Percentiles rank a stretch among this genome's conserved stretches.
Evolutionary conservation across 2,113 vertebrate species (phyloP).

Genomic region (Phrynocephalus versicolor): DNA sequence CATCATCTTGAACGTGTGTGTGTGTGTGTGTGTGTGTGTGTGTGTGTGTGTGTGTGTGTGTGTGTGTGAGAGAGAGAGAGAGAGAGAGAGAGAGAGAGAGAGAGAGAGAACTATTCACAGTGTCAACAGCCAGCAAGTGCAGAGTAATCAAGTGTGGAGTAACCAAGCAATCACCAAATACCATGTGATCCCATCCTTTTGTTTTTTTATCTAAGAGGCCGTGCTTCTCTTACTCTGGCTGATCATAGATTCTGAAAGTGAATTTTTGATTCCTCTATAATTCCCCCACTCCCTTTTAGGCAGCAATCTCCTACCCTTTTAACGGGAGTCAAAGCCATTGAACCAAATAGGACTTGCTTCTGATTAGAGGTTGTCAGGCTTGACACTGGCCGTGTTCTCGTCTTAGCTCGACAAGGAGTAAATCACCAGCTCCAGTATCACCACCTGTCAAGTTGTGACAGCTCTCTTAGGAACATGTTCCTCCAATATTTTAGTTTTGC

Average conservation of each 20-base stretch:
- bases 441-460: slow-evolving; percentile 64
- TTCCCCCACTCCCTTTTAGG: no score
- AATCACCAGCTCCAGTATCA: slow-evolving; percentile 11
- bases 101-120: no score
- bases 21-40: no score
- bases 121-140: not conserved
- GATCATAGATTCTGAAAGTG: not conserved
- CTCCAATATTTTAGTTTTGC: slow-evolving; percentile 63
- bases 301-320: not conserved
- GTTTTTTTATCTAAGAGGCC: not conserved
- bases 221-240: not conserved
- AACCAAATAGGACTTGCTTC: not conserved
- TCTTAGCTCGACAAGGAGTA: not conserved
- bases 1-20: no score
- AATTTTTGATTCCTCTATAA: not conserved
- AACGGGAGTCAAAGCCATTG: not conserved
- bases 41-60: no score
- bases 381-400: no score
- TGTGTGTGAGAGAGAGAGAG: no score
- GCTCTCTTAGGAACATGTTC: slow-evolving; percentile 69
- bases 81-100: no score
- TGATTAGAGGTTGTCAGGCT: not conserved
- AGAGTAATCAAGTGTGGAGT: not conserved
- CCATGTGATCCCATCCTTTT: not conserved
- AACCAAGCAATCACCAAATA: not conserved